Evolutionary conservation across 2,113 vertebrate genomes (phyloP), one percentile per base, ranked within the genome.

Genomic region (Elachura formosa): DNA sequence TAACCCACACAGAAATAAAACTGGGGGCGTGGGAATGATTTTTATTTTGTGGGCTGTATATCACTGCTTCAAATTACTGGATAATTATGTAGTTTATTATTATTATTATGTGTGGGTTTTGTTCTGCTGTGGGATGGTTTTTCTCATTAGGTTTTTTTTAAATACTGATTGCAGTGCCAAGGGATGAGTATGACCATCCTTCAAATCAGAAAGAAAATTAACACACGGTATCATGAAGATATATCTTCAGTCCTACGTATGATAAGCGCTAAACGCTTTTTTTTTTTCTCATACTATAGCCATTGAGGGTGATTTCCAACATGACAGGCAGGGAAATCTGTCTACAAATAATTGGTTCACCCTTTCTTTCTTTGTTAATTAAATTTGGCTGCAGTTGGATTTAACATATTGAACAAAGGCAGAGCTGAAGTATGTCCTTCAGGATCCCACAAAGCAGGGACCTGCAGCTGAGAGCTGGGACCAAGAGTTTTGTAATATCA

Each of bases 61-160:
- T 83, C 64, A 19, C 93, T 97, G 89, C 86, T 94, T 95, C 84
- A 89, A 90, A 94, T 96, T 97, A 95, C 77, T 69, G 84, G 69
- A 38, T 96, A 79, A 93, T 90, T 84, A 89, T 79, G 80, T 78
- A 67, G 87, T 93, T 92, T 95, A 91, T 89, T 89, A 92, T 89
- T 89, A 92, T 81, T 93, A 61, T 71, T 88, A 54, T 79, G 52
- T 92, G 89, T 5, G 96, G 67, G 76, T 63, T 93, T 93, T 93
- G 28, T 89, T 96, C 38, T 84, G 52, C 61, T 94, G 43, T 6
- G 5, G 73, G 49, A 45, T 93, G 74, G 54, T 81, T 95, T 59
- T 85, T 71, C 64, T 75, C 28, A 3, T 77, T 83, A 64, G 26
- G 26, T n/a, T 88, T 79, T 92, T 36, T 79, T 45, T 8, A 59